Evolutionary conservation across 2,113 vertebrate genomes (phyloP).

Genomic region (Gila orcuttii): DNA sequence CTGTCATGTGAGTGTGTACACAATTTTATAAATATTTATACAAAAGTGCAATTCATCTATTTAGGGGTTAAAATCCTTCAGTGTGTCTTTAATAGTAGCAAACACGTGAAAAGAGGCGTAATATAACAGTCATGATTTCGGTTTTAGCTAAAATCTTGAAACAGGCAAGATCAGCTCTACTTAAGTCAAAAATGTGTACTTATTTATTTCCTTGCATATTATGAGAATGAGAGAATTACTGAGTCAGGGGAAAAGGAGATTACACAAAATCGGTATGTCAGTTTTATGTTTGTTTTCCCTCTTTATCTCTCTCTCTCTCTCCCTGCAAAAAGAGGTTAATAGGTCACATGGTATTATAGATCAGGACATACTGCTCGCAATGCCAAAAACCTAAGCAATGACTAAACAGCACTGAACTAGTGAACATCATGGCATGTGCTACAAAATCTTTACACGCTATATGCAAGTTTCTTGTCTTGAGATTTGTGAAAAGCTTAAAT

Average conservation of each 20-base stretch:
- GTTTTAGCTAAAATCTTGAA: neutral
- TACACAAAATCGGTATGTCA: constrained; percentile 54
- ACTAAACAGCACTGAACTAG: too few relatives aligned
- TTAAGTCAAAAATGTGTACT: neutral
- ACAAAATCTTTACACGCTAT: neutral
- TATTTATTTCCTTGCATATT: constrained; percentile 57
- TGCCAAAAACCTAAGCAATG: neutral
- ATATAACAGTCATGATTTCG: too few relatives aligned
- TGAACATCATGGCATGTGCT: neutral
- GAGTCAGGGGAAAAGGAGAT: constrained; percentile 57
- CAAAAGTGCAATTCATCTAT: too few relatives aligned
- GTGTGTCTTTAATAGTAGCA: too few relatives aligned
- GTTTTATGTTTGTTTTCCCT: constrained; percentile 11
- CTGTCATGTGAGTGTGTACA: too few relatives aligned
- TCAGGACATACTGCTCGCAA: neutral
- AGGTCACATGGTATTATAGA: constrained; percentile 3
- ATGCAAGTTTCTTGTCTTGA: neutral
- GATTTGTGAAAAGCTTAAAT: neutral
- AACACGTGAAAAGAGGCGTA: too few relatives aligned
- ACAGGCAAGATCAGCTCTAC: constrained; percentile 39
- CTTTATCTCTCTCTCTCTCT: neutral
- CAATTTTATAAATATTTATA: too few relatives aligned
- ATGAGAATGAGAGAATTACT: constrained; percentile 69
- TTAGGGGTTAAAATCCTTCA: too few relatives aligned
- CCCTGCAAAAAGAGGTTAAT: constrained; percentile 26